Percentiles rank a stretch among this genome's conserved stretches.
phyloP scores from a whole-genome alignment of 2,888 invertebrate genomes.

The Gerris lacustris region DNA sequence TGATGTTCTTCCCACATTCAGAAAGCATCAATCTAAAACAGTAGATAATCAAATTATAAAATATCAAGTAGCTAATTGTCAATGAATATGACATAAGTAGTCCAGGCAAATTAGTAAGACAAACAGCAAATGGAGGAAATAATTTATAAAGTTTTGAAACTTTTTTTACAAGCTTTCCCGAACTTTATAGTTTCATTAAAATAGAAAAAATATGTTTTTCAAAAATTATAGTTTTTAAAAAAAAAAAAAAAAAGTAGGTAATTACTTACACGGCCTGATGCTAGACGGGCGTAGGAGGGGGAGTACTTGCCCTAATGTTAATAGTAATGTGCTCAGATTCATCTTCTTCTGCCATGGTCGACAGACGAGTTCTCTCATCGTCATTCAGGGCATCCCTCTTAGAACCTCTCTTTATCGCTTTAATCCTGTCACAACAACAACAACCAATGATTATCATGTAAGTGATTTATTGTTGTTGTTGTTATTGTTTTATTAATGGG shows the following conservation, averaged over 20 bases:
- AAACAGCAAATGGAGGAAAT: too few relatives aligned
- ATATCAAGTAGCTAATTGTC: too few relatives aligned
- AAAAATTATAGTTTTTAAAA: too few relatives aligned
- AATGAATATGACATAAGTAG: too few relatives aligned
- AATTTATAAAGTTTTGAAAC: too few relatives aligned
- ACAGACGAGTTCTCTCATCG: slow-evolving; percentile 51
- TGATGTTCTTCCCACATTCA: neutral
- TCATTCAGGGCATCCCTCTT: slow-evolving; percentile 49
- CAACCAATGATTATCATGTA: neutral
- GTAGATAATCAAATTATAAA: too few relatives aligned
- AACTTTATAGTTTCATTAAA: too few relatives aligned
- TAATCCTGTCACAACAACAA: slow-evolving; percentile 36
- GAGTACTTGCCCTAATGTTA: slow-evolving; percentile 9
- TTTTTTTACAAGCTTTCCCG: too few relatives aligned
- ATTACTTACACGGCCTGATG: neutral
- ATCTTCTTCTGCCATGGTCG: slow-evolving; percentile 78
- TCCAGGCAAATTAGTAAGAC: too few relatives aligned
- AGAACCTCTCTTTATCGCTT: slow-evolving; percentile 55
- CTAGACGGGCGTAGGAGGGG: neutral
- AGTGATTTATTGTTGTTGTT: too few relatives aligned
- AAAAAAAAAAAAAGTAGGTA: neutral
- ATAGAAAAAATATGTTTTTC: too few relatives aligned
- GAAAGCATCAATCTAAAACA: neutral
- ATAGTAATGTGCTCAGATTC: slow-evolving; percentile 46
- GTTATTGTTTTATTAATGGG: too few relatives aligned